Evolutionary conservation across 1,140 invertebrate genomes (phyloP).

Genomic region (Pogonognathellus flavescens): DNA sequence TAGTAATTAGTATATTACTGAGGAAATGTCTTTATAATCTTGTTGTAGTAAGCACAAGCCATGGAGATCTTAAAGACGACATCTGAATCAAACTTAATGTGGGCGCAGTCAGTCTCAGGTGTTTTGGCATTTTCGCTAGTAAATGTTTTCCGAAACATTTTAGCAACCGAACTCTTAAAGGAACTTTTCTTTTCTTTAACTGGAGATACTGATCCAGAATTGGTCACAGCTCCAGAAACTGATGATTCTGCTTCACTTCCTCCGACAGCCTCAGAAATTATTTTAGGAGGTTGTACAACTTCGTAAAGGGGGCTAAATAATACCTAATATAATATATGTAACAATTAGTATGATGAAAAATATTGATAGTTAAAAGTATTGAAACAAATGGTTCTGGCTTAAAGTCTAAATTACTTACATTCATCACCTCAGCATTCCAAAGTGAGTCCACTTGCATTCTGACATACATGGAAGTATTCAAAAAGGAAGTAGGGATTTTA

Average conservation of each 20-base stretch:
- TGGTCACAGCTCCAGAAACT: background rate
- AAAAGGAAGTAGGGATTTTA: conserved; percentile 57
- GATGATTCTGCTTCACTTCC: background rate
- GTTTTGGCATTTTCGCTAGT: background rate
- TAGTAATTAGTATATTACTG: conserved; percentile 53
- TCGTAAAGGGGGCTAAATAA: conserved; percentile 32
- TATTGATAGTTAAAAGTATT: background rate
- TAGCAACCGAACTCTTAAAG: conserved; percentile 28
- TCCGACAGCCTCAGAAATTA: background rate
- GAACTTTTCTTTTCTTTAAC: conserved; percentile 9
- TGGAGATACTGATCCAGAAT: conserved; percentile 3
- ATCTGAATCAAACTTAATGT: conserved; percentile 55
- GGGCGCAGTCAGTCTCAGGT: conserved; percentile 30
- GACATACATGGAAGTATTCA: conserved; percentile 56
- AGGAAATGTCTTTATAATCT: conserved; percentile 55
- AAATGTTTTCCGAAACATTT: conserved; percentile 14
- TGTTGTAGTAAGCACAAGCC: conserved; percentile 61
- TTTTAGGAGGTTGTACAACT: background rate
- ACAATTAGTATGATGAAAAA: background rate
- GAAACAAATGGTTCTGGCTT: background rate
- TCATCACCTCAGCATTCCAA: conserved; percentile 62
- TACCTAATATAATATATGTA: too few species aligned
- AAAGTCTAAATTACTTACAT: conserved; percentile 40
- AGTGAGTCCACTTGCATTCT: conserved; percentile 59
- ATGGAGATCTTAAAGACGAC: conserved; percentile 56